These are phyloP conservation scores for Stomorhina lunata DNA, from an alignment of 2,888 invertebrate species.

Conservation along the genomic window DNA sequence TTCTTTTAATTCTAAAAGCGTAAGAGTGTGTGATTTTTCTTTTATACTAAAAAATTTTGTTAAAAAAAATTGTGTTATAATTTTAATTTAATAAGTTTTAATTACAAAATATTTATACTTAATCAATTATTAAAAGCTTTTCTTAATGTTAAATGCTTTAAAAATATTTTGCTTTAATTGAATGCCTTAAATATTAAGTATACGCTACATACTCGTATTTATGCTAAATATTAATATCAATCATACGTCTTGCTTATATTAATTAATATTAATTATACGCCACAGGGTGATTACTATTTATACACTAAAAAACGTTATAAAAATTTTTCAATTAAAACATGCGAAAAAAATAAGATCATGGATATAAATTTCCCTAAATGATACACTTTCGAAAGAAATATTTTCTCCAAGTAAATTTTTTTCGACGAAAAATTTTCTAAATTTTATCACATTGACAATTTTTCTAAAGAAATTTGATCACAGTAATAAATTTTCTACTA, in stretches of 20 bases:
- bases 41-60: not conserved
- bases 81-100: not conserved
- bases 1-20: not conserved
- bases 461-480: no score
- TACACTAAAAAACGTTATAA: not conserved
- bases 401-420: no score
- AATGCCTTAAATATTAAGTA: not conserved
- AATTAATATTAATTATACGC: slow-evolving; percentile 1
- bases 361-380: no score
- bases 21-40: not conserved
- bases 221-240: slow-evolving; percentile 2
- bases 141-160: not conserved
- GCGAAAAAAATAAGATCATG: no score
- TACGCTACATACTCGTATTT: not conserved
- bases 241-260: not conserved
- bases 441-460: no score
- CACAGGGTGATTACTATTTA: slow-evolving; percentile 21
- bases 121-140: not conserved
- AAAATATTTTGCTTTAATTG: not conserved
- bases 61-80: no score
- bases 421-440: no score
- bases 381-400: no score
- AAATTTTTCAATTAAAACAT: not conserved
- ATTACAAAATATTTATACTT: not conserved
- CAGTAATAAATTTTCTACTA: no score